These are phyloP conservation scores for Margaritifera margaritifera DNA, from an alignment of 2,888 invertebrate species.

Conservation along the genomic window DNA sequence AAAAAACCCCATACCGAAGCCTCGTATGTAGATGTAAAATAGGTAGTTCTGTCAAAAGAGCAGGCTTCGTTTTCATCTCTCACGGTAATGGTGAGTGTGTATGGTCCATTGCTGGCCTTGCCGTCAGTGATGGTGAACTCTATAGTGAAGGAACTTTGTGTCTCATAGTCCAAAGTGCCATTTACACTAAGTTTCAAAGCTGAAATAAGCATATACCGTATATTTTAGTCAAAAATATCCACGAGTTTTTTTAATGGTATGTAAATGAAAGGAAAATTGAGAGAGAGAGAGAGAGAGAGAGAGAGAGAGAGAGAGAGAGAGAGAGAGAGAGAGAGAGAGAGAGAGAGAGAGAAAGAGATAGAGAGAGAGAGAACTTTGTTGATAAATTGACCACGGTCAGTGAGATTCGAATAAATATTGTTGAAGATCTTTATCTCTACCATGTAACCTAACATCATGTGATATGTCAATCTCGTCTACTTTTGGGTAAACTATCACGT, in stretches of 20 bases:
- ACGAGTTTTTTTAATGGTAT: too few relatives aligned
- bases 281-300: background rate
- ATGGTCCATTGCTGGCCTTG: slow-evolving; percentile 27
- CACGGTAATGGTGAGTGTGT: slow-evolving; percentile 31
- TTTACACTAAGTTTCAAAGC: background rate
- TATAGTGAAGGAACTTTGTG: slow-evolving; percentile 20
- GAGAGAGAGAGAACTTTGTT: too few relatives aligned
- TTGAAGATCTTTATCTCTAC: too few relatives aligned
- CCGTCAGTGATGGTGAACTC: slow-evolving; percentile 26
- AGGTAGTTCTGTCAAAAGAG: slow-evolving; percentile 21
- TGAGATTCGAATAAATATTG: too few relatives aligned
- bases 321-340: slow-evolving; percentile 6
- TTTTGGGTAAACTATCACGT: too few relatives aligned
- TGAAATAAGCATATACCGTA: background rate
- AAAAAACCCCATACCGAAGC: slow-evolving; percentile 27
- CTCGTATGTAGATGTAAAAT: slow-evolving; percentile 33
- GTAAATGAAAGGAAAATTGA: background rate
- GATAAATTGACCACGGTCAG: too few relatives aligned
- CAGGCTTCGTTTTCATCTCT: slow-evolving; percentile 42
- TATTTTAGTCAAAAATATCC: too few relatives aligned
- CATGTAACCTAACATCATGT: too few relatives aligned
- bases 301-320: slow-evolving; percentile 7
- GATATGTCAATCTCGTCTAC: too few relatives aligned
- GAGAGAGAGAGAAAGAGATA: slow-evolving; percentile 7
- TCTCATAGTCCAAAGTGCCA: slow-evolving; percentile 32